Evolutionary conservation across 2,888 invertebrate genomes (phyloP).

Genomic region (Falcaria lacertinaria): DNA sequence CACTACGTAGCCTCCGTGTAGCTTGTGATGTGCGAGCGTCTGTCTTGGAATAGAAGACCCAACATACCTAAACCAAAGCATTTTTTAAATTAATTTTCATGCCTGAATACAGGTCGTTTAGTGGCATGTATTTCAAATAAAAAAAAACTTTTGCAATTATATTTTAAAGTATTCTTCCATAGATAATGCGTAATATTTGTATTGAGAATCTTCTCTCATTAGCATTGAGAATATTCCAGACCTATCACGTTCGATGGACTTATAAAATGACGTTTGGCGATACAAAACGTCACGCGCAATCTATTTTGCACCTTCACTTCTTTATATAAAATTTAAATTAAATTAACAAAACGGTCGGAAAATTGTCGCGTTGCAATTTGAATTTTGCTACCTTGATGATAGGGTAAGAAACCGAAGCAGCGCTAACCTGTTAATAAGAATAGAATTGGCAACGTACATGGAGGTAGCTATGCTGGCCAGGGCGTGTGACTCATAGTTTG

Average conservation of each 20-base stretch:
- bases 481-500: constrained; percentile 44
- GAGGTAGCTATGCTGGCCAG: constrained; percentile 43
- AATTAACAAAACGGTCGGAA: background rate
- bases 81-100: no score
- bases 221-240: constrained; percentile 25
- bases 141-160: no score
- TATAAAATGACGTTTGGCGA: constrained; percentile 40
- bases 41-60: no score
- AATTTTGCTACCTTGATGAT: background rate
- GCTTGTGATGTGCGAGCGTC: no score
- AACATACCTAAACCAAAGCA: no score
- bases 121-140: no score
- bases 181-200: no score
- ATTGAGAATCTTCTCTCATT: constrained; percentile 2
- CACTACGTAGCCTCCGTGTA: no score
- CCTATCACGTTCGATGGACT: constrained; percentile 28
- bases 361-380: background rate
- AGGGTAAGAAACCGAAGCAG: constrained; percentile 13
- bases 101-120: no score
- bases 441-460: constrained; percentile 60
- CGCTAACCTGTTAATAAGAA: constrained; percentile 44
- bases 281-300: constrained; percentile 17
- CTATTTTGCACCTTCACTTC: background rate
- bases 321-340: background rate
- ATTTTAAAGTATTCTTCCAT: no score